These are phyloP conservation scores for Oncorhynchus keta DNA, from an alignment of 2,113 vertebrate species.

Conservation along the genomic window DNA sequence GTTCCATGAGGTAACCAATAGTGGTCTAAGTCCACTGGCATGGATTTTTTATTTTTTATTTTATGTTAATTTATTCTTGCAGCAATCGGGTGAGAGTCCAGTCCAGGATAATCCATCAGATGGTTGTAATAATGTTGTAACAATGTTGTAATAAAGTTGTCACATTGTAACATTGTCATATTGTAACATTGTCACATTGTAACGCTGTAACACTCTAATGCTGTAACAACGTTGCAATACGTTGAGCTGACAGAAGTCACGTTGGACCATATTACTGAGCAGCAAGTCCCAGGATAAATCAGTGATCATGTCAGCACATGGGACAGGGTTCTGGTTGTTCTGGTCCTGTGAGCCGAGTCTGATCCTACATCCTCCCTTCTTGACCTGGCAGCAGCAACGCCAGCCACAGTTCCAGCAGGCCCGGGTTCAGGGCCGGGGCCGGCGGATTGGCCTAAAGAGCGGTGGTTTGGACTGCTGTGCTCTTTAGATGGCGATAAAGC, in stretches of 20 bases:
- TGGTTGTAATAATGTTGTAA: neutral
- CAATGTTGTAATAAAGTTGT: slow-evolving; percentile 1
- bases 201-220: too few relatives aligned
- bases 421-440: neutral
- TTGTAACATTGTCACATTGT: too few relatives aligned
- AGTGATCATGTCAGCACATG: slow-evolving; percentile 58
- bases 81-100: slow-evolving; percentile 35
- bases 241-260: slow-evolving; percentile 31
- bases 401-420: too few relatives aligned
- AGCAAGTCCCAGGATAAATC: slow-evolving; percentile 45
- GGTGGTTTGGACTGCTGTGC: slow-evolving; percentile 59
- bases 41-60: slow-evolving; percentile 3
- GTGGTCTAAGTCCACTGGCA: slow-evolving; percentile 67
- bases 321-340: slow-evolving; percentile 41
- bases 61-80: slow-evolving; percentile 28
- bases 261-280: slow-evolving; percentile 32
- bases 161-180: too few relatives aligned
- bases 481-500: slow-evolving; percentile 42
- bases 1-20: slow-evolving; percentile 73
- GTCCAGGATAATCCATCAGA: slow-evolving; percentile 39
- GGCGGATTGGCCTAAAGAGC: slow-evolving; percentile 62
- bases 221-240: slow-evolving; percentile 9
- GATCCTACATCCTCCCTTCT: slow-evolving; percentile 66
- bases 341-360: slow-evolving; percentile 52
- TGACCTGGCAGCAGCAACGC: slow-evolving; percentile 48